These are phyloP conservation scores for Cygnus buccinator DNA, from an alignment of 2,113 vertebrate genomes.

Conservation along the genomic window DNA sequence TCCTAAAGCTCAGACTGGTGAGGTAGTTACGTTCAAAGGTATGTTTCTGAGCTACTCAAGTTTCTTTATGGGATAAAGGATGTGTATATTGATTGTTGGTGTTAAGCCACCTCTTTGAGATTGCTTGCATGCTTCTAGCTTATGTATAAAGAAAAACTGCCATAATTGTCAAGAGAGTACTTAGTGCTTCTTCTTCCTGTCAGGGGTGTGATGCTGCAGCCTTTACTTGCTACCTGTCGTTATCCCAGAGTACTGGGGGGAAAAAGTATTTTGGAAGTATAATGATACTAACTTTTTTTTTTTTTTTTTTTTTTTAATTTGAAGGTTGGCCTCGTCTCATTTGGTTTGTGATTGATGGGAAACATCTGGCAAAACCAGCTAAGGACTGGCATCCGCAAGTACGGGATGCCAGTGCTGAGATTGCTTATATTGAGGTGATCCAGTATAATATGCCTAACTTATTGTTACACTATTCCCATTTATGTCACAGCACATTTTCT, in stretches of 20 bases:
- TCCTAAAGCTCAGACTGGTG: conserved; percentile 94
- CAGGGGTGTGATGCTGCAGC: background rate
- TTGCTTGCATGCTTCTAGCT: background rate
- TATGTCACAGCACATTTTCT: background rate
- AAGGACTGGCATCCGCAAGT: conserved; percentile 91
- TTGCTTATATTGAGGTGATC: conserved; percentile 92
- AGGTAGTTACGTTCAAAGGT: conserved; percentile 96
- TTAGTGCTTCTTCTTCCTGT: background rate
- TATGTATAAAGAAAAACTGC: background rate
- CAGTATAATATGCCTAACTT: background rate
- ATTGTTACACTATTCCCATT: accelerated
- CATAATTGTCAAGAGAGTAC: background rate
- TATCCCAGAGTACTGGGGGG: background rate
- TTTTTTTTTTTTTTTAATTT: background rate
- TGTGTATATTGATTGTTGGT: background rate
- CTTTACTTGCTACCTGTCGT: background rate
- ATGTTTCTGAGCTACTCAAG: background rate
- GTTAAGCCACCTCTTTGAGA: background rate
- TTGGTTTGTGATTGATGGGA: conserved; percentile 97
- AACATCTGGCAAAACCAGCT: conserved; percentile 91
- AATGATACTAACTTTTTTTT: background rate
- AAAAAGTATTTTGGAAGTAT: background rate
- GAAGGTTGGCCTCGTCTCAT: conserved; percentile 92
- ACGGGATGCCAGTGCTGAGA: conserved; percentile 82
- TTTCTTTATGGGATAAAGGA: background rate